Percentiles rank a stretch among this genome's conserved stretches.
Conservation (phyloP, 2,797 vertebrate genomes). For the Myripristis murdjan region DNA sequence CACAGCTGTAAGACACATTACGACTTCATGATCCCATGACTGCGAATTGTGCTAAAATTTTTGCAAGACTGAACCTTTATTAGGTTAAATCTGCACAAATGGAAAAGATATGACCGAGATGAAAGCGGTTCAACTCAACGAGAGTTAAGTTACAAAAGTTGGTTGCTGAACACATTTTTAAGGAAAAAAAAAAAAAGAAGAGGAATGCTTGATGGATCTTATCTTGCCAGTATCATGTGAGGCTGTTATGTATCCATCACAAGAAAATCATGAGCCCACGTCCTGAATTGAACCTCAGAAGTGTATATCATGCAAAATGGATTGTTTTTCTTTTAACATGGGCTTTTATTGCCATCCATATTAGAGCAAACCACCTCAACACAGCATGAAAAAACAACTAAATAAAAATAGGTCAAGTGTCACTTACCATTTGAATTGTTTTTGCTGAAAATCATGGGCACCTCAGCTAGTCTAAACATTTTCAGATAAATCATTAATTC, state of each 20-base stretch:
- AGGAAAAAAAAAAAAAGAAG: no score
- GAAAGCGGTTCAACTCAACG: neutral
- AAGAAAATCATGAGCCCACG: neutral
- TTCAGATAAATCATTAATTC: neutral
- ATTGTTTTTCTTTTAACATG: no score
- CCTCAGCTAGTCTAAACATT: neutral
- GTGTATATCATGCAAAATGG: neutral
- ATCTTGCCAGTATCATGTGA: no score
- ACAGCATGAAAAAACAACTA: no score
- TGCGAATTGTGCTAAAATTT: neutral
- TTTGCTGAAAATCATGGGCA: no score
- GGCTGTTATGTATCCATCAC: no score
- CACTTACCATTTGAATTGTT: neutral
- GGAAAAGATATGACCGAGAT: neutral
- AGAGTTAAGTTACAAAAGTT: neutral
- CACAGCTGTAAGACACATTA: neutral
- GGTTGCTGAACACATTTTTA: no score
- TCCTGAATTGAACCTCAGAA: neutral
- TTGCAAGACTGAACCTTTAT: neutral
- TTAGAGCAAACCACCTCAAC: no score
- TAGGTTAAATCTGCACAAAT: neutral
- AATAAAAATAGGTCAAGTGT: no score
- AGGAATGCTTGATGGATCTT: no score
- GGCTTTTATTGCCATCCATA: no score
- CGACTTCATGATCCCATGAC: neutral